phyloP scores from a whole-genome alignment of 2,888 invertebrate genomes.

The Pyrrhia umbra region DNA sequence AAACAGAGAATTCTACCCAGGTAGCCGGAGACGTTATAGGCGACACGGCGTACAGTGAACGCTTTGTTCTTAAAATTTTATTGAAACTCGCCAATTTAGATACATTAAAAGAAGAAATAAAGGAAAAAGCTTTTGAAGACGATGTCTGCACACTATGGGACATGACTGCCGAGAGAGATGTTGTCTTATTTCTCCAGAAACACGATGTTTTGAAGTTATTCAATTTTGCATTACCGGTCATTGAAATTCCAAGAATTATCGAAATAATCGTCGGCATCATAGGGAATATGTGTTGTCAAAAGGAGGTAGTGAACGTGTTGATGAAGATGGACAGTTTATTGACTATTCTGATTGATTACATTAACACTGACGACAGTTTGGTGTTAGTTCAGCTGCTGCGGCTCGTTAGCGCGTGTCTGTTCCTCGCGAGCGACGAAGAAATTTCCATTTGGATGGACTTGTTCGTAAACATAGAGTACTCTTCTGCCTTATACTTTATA shows the following conservation, averaged over 20 bases:
- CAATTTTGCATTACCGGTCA: constrained; percentile 88
- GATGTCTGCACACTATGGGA: constrained; percentile 96
- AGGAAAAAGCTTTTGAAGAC: constrained; percentile 92
- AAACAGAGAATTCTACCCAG: constrained; percentile 59
- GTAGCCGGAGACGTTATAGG: constrained; percentile 95
- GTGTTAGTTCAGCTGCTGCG: constrained; percentile 94
- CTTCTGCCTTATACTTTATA: constrained; percentile 92
- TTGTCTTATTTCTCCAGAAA: constrained; percentile 92
- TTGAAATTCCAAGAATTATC: constrained; percentile 91
- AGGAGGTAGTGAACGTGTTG: constrained; percentile 90
- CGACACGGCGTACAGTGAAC: constrained; percentile 94
- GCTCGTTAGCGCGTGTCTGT: constrained; percentile 90
- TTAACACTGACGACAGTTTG: constrained; percentile 92
- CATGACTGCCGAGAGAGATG: constrained; percentile 95
- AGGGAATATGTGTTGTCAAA: constrained; percentile 95
- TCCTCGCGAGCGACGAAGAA: constrained; percentile 79
- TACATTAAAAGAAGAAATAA: constrained; percentile 87
- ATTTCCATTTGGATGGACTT: constrained; percentile 84
- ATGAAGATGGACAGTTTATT: constrained; percentile 90
- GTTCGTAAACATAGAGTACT: constrained; percentile 86
- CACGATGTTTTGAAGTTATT: constrained; percentile 92
- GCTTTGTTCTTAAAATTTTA: constrained; percentile 93
- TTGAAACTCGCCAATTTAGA: constrained; percentile 90
- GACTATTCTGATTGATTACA: constrained; percentile 88
- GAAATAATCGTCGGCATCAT: constrained; percentile 96